These are phyloP conservation scores for Orchesella flavescens DNA, from an alignment of 2,888 invertebrate genomes.

Conservation along the genomic window DNA sequence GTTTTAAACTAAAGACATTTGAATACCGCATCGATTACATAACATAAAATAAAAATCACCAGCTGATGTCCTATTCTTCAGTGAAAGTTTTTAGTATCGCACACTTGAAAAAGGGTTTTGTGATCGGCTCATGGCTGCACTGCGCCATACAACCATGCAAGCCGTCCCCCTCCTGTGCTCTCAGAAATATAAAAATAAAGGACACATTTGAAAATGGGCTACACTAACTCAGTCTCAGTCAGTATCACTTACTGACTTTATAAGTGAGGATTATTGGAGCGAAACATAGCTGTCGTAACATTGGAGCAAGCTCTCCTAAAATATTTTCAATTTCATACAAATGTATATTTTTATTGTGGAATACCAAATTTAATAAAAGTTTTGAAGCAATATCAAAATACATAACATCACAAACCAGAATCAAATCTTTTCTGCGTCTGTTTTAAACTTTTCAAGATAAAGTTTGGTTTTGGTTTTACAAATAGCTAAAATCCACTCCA, in stretches of 20 bases:
- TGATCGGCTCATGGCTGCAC: too few relatives aligned
- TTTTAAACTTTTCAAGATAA: neutral
- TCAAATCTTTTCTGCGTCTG: neutral
- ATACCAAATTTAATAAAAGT: neutral
- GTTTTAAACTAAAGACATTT: neutral
- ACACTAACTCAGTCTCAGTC: too few relatives aligned
- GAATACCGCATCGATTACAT: slow-evolving; percentile 4
- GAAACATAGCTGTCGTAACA: slow-evolving; percentile 32
- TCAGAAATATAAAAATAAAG: too few relatives aligned
- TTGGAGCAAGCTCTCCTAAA: neutral
- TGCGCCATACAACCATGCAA: too few relatives aligned
- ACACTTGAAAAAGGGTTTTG: neutral
- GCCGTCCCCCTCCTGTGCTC: too few relatives aligned
- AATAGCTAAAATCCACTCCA: neutral
- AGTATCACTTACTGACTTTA: too few relatives aligned
- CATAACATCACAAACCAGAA: neutral
- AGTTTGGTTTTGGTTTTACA: slow-evolving; percentile 11
- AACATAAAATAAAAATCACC: neutral
- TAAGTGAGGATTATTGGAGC: slow-evolving; percentile 53
- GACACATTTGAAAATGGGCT: too few relatives aligned
- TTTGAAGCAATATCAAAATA: slow-evolving; percentile 12
- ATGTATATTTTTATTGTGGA: neutral
- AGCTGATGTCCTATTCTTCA: slow-evolving; percentile 1
- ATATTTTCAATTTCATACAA: neutral
- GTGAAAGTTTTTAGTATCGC: neutral